Conservation (phyloP, 2,113 vertebrate species). For the Campylomormyrus tamandua region DNA sequence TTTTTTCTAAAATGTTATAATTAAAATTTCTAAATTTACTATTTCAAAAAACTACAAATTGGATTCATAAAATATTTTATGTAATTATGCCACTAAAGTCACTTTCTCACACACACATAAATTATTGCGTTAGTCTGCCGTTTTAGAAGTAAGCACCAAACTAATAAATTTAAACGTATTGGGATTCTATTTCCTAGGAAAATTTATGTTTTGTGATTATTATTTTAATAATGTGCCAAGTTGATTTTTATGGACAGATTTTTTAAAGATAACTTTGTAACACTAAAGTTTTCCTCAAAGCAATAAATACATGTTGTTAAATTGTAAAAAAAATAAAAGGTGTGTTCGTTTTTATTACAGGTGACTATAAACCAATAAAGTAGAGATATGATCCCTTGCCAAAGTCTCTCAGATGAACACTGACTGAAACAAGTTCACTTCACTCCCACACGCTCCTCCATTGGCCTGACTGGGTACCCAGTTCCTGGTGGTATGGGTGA, state of each 20-base stretch:
- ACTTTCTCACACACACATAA: background rate
- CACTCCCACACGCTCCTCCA: background rate
- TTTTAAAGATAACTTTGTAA: background rate
- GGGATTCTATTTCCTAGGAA: background rate
- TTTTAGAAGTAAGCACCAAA: background rate
- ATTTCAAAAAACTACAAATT: background rate
- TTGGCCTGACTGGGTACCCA: background rate
- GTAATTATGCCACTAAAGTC: background rate
- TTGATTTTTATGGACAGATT: background rate
- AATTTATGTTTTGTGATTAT: background rate
- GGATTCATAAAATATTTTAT: background rate
- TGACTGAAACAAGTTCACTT: background rate
- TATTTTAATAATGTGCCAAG: background rate
- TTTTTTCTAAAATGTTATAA: background rate
- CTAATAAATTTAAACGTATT: background rate
- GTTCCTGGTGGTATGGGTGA: background rate
- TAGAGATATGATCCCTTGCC: background rate
- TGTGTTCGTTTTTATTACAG: background rate
- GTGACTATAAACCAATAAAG: background rate
- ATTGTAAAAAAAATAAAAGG: background rate
- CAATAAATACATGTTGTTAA: background rate
- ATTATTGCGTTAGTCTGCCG: background rate
- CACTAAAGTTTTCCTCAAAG: background rate
- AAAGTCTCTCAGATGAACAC: background rate
- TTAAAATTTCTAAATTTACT: background rate